Percentiles rank a stretch among this genome's conserved stretches.
Evolutionary conservation across 1,140 invertebrate genomes (phyloP).

Genomic region (Leptinotarsa texana): DNA sequence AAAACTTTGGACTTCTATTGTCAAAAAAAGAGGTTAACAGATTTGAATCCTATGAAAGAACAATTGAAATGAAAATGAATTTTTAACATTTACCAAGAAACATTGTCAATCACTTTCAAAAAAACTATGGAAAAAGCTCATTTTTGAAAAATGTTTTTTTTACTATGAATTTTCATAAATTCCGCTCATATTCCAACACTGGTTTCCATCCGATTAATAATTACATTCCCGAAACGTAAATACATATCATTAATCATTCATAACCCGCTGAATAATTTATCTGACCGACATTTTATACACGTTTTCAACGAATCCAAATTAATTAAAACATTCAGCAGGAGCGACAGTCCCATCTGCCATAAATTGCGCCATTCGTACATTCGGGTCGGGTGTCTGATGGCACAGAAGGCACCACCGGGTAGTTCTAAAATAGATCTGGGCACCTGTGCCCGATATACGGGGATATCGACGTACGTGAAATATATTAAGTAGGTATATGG

Average conservation of each 20-base stretch:
- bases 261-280: conserved; percentile 8
- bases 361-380: conserved; percentile 18
- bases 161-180: too few relatives aligned
- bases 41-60: too few relatives aligned
- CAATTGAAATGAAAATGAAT: too few relatives aligned
- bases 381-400: not conserved
- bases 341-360: conserved; percentile 18
- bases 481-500: too few relatives aligned
- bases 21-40: too few relatives aligned
- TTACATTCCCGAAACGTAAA: not conserved
- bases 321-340: conserved; percentile 4
- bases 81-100: too few relatives aligned
- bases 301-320: not conserved
- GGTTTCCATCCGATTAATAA: too few relatives aligned
- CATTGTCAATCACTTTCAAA: too few relatives aligned
- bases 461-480: not conserved
- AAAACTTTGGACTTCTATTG: too few relatives aligned
- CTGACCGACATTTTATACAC: conserved; percentile 22
- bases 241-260: conserved; percentile 8
- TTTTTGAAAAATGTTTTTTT: too few relatives aligned
- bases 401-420: conserved; percentile 12
- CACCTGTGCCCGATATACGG: conserved; percentile 12
- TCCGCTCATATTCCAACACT: too few relatives aligned
- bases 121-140: too few relatives aligned
- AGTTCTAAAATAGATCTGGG: conserved; percentile 11